Evolutionary conservation across 2,113 vertebrate genomes (phyloP).

Genomic region (Chlamydotis undulata): DNA sequence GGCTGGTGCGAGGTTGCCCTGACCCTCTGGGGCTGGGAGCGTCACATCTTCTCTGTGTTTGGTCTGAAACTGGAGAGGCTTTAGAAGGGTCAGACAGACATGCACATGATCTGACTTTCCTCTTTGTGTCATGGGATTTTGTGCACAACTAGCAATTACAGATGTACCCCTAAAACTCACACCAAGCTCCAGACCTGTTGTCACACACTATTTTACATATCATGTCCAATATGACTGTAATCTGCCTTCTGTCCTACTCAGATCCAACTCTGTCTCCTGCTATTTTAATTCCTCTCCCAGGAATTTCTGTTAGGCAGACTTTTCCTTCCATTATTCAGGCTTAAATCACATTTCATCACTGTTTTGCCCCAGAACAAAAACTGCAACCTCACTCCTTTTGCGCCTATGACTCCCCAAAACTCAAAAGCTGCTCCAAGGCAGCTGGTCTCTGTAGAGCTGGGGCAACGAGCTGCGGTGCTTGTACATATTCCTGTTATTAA

Average conservation of each 20-base stretch:
- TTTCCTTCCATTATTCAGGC: background rate
- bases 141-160: background rate
- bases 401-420: background rate
- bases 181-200: background rate
- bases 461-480: background rate
- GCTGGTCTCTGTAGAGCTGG: background rate
- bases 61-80: background rate
- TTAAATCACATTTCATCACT: background rate
- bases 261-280: background rate
- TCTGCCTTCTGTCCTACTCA: background rate
- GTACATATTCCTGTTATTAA: background rate
- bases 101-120: accelerated
- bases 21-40: accelerated
- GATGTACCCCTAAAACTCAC: background rate
- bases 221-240: background rate
- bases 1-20: background rate
- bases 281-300: background rate
- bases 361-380: background rate
- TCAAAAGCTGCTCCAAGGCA: background rate
- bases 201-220: background rate
- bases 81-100: background rate
- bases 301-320: background rate
- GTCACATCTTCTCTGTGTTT: background rate
- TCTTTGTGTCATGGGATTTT: background rate
- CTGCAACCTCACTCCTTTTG: background rate